Conservation (phyloP, 2,888 invertebrate species). For the Sabatieria punctata region DNA sequence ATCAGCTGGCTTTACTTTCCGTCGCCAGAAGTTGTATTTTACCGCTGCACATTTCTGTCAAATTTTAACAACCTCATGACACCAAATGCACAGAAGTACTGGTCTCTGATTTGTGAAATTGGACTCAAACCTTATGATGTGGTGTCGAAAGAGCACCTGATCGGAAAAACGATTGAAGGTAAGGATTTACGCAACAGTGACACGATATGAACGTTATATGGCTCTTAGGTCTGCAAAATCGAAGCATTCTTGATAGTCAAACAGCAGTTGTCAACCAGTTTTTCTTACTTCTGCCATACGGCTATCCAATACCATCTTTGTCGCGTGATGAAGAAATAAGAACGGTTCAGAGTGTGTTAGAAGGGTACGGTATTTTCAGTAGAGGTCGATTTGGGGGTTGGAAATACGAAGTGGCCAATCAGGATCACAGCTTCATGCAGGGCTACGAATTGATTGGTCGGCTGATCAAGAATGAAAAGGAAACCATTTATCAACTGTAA, state of each 20-base stretch:
- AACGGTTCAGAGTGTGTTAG: constrained; percentile 13
- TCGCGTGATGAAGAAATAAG: constrained; percentile 14
- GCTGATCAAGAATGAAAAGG: background rate
- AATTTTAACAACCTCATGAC: constrained; percentile 18
- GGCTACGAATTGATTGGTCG: constrained; percentile 13
- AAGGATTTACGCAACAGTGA: too few species aligned
- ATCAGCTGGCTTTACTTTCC: constrained; percentile 9
- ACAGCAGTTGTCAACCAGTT: constrained; percentile 13
- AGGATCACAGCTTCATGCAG: too few species aligned
- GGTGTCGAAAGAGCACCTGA: constrained; percentile 11
- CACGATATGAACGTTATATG: too few species aligned
- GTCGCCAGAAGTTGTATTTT: background rate
- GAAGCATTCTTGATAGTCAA: constrained; percentile 11
- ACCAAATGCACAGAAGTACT: constrained; percentile 14
- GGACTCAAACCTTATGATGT: constrained; percentile 12
- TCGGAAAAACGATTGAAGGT: constrained; percentile 14
- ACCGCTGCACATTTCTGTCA: constrained; percentile 20
- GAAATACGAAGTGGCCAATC: constrained; percentile 23
- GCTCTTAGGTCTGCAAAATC: constrained; percentile 12
- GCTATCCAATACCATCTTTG: constrained; percentile 20
- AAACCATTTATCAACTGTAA: constrained; percentile 3
- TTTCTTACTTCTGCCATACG: constrained; percentile 15
- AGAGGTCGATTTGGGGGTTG: constrained; percentile 24
- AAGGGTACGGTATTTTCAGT: constrained; percentile 15
- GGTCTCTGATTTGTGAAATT: constrained; percentile 22